Evolutionary conservation across 2,113 vertebrate genomes (phyloP), one percentile per base, ranked within the genome.

Genomic region (Cyanoramphus novaezelandiae): DNA sequence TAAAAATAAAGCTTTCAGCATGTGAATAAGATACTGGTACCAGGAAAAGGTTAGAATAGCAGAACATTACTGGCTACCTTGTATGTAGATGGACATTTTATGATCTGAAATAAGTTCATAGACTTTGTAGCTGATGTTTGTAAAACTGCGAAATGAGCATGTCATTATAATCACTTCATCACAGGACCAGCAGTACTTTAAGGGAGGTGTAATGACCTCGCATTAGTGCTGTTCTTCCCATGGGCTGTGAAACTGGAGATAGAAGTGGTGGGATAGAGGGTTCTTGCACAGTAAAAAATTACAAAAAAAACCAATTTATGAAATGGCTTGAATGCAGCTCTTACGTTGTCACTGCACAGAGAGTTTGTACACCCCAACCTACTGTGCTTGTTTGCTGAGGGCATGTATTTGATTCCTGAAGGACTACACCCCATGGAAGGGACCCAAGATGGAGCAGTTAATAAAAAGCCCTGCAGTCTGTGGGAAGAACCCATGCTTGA

Each of bases 301-400:
- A 57, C 33, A 37, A 7, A n/a, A n/a, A n/a, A n/a, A n/a, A n/a
- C n/a, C 1, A 3, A 17, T 13, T 17, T 4, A 21, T 41, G 9
- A 29, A 65, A 76, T 25, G 13, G 5, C 18, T 86, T 1, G 0
- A 20, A 11, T 33, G 28, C 5, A 25, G 3, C 39, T 47, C 20
- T 6, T 18, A 7, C 31, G 53, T 67, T 3, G 2, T 25, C 20
- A 7, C 31, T 74, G 59, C 49, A 21, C 41, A 46, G 19, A 13
- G 8, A 83, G 17, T 21, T 59, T 69, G 14, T 33, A 21, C 6
- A 17, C 7, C 5, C 28, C 7, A 27, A 35, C 4, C 20, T 18
- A 11, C 28, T 1, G 0, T 79, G 15, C 25, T 25, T 8, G 2
- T 23, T 8, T 64, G 21, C 33, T 35, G 20, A 72, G 17, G 5